Conservation (phyloP, 1,140 invertebrate species). For the Drosophila setifemur region DNA sequence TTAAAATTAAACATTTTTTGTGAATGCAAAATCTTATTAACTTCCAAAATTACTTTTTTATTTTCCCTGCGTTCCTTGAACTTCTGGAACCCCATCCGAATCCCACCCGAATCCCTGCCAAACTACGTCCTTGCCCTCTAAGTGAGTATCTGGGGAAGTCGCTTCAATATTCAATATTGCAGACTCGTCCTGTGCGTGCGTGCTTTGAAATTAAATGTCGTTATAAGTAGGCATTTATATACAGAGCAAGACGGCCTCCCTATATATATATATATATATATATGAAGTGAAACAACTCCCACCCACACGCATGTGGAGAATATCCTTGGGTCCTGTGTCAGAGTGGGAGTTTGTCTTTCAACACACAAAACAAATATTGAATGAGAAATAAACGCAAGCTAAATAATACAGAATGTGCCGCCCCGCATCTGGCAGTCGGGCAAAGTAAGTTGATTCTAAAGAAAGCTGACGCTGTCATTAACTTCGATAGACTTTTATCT, state of each 20-base stretch:
- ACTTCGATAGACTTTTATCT: conserved; percentile 41
- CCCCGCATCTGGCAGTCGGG: conserved; percentile 8
- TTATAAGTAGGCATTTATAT: conserved; percentile 80
- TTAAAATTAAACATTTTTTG: too few relatives aligned
- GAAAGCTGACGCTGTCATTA: conserved; percentile 64
- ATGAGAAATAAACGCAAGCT: conserved; percentile 69
- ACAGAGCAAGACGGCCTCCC: conserved; percentile 44
- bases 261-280: too few relatives aligned
- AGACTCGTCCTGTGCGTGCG: conserved; percentile 57
- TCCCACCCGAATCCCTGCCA: too few relatives aligned
- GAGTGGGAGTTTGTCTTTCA: conserved; percentile 59
- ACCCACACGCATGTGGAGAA: conserved; percentile 8
- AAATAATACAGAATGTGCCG: conserved; percentile 51
- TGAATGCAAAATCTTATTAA: too few relatives aligned
- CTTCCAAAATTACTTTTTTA: too few relatives aligned
- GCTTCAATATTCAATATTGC: conserved; percentile 74
- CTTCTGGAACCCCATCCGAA: too few relatives aligned
- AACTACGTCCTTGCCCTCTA: conserved; percentile 2
- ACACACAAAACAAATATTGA: conserved; percentile 77
- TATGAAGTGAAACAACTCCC: conserved; percentile 12
- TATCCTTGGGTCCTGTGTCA: conserved; percentile 24
- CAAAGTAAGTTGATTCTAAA: conserved; percentile 39
- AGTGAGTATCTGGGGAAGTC: conserved; percentile 25
- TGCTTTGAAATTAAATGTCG: conserved; percentile 78
- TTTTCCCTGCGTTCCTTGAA: too few relatives aligned